Conservation (phyloP, 2,113 vertebrate species). For the Mormyrus lacerda region DNA sequence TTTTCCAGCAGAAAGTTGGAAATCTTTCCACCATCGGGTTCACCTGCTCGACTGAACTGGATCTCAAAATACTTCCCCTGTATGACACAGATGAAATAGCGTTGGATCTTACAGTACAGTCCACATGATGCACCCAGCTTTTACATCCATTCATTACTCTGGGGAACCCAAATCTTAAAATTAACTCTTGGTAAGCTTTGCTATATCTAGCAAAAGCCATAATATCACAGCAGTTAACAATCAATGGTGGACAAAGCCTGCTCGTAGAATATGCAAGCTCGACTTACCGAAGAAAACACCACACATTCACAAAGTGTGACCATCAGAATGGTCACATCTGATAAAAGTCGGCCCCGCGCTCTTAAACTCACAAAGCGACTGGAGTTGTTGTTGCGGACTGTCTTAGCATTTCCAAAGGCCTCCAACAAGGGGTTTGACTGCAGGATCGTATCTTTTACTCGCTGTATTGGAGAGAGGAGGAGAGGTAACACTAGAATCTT, state of each 20-base stretch:
- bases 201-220: not conserved
- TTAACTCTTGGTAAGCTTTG: not conserved
- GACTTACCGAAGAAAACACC: not conserved
- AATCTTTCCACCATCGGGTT: constrained; percentile 72
- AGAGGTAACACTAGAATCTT: no score
- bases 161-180: not conserved
- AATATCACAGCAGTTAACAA: not conserved
- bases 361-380: constrained; percentile 85
- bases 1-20: constrained; percentile 76
- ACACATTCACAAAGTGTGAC: not conserved
- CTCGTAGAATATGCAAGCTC: not conserved
- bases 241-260: not conserved
- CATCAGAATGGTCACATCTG: not conserved
- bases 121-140: not conserved
- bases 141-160: not conserved
- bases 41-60: constrained; percentile 73
- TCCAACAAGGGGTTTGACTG: constrained; percentile 95
- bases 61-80: constrained; percentile 81
- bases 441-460: constrained; percentile 92
- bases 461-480: constrained; percentile 52
- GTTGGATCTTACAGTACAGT: not conserved
- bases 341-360: not conserved
- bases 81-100: not conserved
- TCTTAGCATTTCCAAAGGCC: constrained; percentile 94
- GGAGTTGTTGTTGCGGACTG: constrained; percentile 91